A percentile compares a stretch with the other conserved stretches of the same genome.
phyloP scores from a whole-genome alignment of 2,797 vertebrate genomes.

The Chiropotes sagulatus region DNA sequence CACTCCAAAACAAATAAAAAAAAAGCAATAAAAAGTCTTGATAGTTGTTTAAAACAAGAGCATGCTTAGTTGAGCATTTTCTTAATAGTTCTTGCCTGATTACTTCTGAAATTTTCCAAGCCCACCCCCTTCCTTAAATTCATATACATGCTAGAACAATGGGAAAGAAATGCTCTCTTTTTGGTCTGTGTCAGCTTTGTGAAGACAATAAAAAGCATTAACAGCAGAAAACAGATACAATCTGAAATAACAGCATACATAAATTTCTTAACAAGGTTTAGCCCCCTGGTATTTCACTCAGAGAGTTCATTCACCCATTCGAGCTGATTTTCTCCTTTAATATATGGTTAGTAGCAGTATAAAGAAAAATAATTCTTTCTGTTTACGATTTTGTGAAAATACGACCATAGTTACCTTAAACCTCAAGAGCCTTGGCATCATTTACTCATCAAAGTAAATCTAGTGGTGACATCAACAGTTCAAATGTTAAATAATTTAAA shows the following conservation, averaged over 20 bases:
- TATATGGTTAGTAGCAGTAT: neutral
- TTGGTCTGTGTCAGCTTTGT: neutral
- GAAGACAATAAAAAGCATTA: neutral
- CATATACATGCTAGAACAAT: neutral
- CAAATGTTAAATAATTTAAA: constrained; percentile 68
- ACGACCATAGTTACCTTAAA: neutral
- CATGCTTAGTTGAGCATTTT: neutral
- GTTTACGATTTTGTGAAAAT: neutral
- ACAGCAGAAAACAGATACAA: neutral
- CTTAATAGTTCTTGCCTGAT: neutral
- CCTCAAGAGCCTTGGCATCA: neutral
- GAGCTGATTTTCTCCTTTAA: neutral
- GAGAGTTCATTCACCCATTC: neutral
- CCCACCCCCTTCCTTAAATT: neutral
- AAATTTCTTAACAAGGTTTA: neutral
- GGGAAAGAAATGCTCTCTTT: neutral
- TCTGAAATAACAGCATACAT: neutral
- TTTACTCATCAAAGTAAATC: neutral
- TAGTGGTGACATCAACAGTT: neutral
- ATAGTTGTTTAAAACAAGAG: neutral
- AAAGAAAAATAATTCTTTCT: neutral
- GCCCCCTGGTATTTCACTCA: neutral
- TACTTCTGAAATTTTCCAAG: neutral
- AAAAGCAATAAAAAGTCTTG: neutral
- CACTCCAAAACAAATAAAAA: neutral